Percentiles rank a stretch among this genome's conserved stretches.
Conservation (phyloP, 2,113 vertebrate genomes). For the Thermophis baileyi region DNA sequence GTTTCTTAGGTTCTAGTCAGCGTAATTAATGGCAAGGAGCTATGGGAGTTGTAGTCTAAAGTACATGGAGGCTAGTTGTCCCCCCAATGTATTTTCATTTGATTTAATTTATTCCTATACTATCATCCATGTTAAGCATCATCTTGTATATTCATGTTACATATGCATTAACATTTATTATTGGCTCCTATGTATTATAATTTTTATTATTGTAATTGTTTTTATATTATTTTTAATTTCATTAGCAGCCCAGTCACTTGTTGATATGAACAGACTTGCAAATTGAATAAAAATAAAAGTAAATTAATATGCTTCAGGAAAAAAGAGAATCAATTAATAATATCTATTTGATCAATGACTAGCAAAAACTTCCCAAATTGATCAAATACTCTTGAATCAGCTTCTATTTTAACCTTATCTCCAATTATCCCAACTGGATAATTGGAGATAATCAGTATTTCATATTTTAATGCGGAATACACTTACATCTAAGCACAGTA, state of each 20-base stretch:
- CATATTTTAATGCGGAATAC: not conserved
- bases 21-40: not conserved
- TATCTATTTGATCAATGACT: not conserved
- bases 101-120: not conserved
- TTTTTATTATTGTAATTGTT: not conserved
- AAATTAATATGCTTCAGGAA: not conserved
- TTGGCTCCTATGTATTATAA: not conserved
- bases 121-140: not conserved
- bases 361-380: not conserved
- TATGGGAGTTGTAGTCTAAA: not conserved
- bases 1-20: not conserved
- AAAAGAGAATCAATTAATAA: not conserved
- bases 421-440: too few species aligned
- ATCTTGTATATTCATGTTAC: not conserved
- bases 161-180: not conserved
- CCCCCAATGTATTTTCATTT: not conserved
- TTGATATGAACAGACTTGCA: not conserved
- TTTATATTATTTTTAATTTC: not conserved
- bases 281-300: not conserved
- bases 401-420: not conserved
- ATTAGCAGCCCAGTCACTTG: not conserved
- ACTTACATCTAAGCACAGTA: not conserved
- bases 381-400: not conserved
- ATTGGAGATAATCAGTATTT: not conserved
- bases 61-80: not conserved